A percentile compares a stretch with the other conserved stretches of the same genome.
These are phyloP conservation scores for Pseudochirops corinnae DNA, from an alignment of 2,797 vertebrate species.

Conservation along the genomic window DNA sequence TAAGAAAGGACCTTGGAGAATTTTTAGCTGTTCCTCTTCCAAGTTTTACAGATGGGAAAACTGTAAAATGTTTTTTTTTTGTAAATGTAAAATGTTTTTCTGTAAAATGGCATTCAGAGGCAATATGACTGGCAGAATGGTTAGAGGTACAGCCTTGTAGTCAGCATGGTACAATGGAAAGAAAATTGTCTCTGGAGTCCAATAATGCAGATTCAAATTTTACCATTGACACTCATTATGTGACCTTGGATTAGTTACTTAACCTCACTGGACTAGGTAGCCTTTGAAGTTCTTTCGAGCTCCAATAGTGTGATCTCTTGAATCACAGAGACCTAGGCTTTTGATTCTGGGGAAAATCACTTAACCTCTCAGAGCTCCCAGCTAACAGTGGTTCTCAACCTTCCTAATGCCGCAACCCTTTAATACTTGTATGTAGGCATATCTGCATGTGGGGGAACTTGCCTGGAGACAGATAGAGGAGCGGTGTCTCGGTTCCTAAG, in stretches of 20 bases:
- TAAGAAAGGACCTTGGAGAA: background rate
- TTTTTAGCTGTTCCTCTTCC: background rate
- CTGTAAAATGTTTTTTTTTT: no score
- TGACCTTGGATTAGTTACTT: background rate
- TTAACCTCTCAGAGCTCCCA: background rate
- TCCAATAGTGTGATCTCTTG: background rate
- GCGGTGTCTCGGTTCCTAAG: no score
- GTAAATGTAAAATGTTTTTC: no score
- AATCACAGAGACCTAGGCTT: background rate
- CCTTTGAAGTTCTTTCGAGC: background rate
- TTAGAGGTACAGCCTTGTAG: background rate
- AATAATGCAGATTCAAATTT: background rate
- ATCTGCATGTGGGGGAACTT: no score
- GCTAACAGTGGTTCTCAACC: background rate
- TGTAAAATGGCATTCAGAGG: background rate
- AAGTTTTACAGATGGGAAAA: no score
- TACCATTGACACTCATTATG: background rate
- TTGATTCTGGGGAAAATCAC: background rate
- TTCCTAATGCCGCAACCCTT: no score
- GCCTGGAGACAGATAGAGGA: no score
- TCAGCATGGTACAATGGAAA: background rate
- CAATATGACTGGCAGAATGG: background rate
- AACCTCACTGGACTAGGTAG: background rate
- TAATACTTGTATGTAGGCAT: no score
- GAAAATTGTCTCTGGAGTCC: background rate